These are phyloP conservation scores for Lasius fuliginosus DNA, from an alignment of 2,888 invertebrate genomes.

Conservation along the genomic window DNA sequence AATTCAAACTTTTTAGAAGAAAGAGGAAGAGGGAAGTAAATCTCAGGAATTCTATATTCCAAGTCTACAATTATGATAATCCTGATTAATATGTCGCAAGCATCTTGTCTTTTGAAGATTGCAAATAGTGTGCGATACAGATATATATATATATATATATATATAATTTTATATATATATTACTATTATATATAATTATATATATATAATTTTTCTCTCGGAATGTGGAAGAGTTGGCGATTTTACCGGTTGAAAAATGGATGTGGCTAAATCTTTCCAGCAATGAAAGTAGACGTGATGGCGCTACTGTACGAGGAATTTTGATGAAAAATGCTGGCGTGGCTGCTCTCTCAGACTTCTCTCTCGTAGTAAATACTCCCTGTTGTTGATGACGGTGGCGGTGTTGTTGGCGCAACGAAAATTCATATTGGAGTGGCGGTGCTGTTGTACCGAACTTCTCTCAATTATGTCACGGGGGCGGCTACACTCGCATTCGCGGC, in stretches of 20 bases:
- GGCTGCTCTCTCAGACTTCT: neutral
- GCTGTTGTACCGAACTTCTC: neutral
- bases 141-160: too few species aligned
- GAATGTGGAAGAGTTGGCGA: neutral
- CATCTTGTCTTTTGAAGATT: neutral
- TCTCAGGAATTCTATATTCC: neutral
- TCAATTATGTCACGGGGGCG: slow-evolving; percentile 48
- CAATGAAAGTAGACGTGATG: neutral
- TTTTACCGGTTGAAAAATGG: neutral
- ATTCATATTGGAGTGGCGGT: neutral
- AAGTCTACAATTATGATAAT: neutral
- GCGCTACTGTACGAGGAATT: neutral
- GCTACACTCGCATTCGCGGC: neutral
- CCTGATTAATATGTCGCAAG: slow-evolving; percentile 24
- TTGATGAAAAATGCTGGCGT: slow-evolving; percentile 2
- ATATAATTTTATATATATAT: too few species aligned
- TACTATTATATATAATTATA: too few species aligned
- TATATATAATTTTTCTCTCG: too few species aligned
- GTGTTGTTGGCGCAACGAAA: slow-evolving; percentile 18
- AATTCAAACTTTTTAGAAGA: neutral
- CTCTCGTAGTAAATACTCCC: neutral
- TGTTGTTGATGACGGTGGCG: neutral
- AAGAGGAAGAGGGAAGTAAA: neutral
- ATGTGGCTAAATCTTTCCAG: neutral
- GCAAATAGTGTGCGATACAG: neutral